Conservation (phyloP, 2,888 invertebrate genomes). For the Tortricodes alternella region DNA sequence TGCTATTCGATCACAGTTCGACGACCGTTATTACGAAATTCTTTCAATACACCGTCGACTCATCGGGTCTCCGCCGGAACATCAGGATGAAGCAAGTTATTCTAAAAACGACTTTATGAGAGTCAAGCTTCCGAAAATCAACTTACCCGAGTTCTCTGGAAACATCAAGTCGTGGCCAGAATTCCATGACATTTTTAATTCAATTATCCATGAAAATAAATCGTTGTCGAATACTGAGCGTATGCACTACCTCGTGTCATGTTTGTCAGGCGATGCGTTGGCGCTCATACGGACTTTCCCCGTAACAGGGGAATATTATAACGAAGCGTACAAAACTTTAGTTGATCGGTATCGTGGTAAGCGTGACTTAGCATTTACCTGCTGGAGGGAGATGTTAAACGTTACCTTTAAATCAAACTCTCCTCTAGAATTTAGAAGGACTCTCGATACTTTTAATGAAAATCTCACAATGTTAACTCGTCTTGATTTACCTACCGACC, state of each 20-base stretch:
- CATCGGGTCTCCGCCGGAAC: not conserved
- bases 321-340: not conserved
- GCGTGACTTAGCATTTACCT: not conserved
- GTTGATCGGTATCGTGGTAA: not conserved
- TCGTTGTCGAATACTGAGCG: conserved; percentile 1
- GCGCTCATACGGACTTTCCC: not conserved
- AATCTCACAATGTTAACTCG: conserved; percentile 2
- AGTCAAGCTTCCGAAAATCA: conserved; percentile 1
- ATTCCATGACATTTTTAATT: conserved; percentile 1
- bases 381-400: conserved; percentile 1
- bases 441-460: not conserved
- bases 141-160: not conserved
- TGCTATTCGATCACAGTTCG: not conserved
- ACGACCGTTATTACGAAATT: not conserved
- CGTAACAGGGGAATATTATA: not conserved
- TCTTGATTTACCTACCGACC: not conserved
- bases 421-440: not conserved
- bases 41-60: not conserved
- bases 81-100: not conserved
- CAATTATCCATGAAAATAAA: not conserved
- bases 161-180: conserved; percentile 1
- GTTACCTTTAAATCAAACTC: not conserved
- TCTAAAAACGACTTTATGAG: not conserved
- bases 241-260: conserved; percentile 4
- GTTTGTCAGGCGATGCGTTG: conserved; percentile 2